phyloP scores from a whole-genome alignment of 2,797 vertebrate genomes.

The Loriculus beryllinus region DNA sequence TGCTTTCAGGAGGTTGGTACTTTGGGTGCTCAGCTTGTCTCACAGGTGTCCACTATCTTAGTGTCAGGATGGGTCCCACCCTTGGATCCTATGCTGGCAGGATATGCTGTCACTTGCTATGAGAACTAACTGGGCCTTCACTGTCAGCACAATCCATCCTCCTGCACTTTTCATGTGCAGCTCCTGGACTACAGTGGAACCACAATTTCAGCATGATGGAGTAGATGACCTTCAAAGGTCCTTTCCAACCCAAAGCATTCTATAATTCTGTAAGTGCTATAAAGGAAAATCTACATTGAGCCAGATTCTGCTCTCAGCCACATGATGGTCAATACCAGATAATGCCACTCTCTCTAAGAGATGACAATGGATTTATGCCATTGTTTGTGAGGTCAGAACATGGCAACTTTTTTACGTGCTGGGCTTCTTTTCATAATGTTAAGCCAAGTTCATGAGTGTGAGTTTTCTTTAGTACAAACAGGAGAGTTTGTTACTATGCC shows the following conservation, averaged over 20 bases:
- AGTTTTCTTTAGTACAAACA: not conserved
- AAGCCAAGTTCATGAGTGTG: not conserved
- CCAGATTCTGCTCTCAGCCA: not conserved
- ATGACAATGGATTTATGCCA: not conserved
- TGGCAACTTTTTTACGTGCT: not conserved
- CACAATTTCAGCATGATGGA: not conserved
- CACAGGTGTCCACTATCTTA: not conserved
- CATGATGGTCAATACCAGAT: not conserved
- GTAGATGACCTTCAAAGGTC: not conserved
- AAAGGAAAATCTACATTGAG: not conserved
- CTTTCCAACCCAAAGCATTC: not conserved
- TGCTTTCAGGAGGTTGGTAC: not conserved
- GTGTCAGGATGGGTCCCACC: not conserved
- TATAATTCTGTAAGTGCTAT: not conserved
- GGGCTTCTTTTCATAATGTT: not conserved
- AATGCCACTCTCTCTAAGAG: not conserved
- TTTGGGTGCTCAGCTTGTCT: not conserved
- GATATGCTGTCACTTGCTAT: not conserved
- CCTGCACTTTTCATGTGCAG: not conserved
- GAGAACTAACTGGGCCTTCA: not conserved
- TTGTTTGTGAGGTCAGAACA: not conserved
- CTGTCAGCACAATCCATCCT: not conserved
- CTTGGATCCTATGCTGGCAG: accelerated
- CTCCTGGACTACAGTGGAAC: not conserved
- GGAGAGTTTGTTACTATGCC: not conserved